Base-by-base conservation (phyloP, 1,140 invertebrate genomes). In the Drosophila sproati region DNA sequence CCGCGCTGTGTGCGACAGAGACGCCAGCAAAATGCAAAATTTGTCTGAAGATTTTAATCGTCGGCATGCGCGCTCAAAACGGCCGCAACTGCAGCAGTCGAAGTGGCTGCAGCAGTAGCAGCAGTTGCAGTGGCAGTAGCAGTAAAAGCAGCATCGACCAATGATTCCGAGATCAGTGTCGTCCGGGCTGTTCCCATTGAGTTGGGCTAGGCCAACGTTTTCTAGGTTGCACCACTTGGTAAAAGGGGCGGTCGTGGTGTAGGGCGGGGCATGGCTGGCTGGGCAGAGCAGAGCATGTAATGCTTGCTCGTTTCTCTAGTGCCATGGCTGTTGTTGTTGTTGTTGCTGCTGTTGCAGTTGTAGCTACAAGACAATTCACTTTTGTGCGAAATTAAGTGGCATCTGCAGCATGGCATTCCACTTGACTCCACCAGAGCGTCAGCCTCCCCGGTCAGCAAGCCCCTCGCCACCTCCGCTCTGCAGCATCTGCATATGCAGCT, bases 361-460 rank as follows among this genome's bases (percentile, higher is more conserved):
- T 82, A 77, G 80, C 77, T 90, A 91, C 90, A 91, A 92, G 91
- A 92, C 87, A 92, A 92, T 92, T 92, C 88, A 92, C 90, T 92
- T 91, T 92, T 85, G 88, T 91, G 83, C 89, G 89, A 91, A 91
- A 91, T 91, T 91, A 91, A 91, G 81, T 88, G 83, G 88, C 88
- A 91, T 89, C 85, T 89, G 85, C 86, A 89, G 80, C 80, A 85
- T 89, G 85, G 85, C 85, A 89, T 89, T 89, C 85, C 85, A 89
- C 85, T 89, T 89, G 85, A 85, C 85, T 89, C 85, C 85, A 89
- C 85, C 73, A 75, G 51, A 54, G 69, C 20, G 20, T 32, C 52
- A 69, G 41, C 50, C 59, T 34, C 57, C 35, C 39, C 55, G 63
- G 67, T 63, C 57, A 47, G 34, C 59, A 69, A 56, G 4, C 10